phyloP scores from a whole-genome alignment of 2,797 vertebrate genomes.

The Pangasius sanitwongsei region DNA sequence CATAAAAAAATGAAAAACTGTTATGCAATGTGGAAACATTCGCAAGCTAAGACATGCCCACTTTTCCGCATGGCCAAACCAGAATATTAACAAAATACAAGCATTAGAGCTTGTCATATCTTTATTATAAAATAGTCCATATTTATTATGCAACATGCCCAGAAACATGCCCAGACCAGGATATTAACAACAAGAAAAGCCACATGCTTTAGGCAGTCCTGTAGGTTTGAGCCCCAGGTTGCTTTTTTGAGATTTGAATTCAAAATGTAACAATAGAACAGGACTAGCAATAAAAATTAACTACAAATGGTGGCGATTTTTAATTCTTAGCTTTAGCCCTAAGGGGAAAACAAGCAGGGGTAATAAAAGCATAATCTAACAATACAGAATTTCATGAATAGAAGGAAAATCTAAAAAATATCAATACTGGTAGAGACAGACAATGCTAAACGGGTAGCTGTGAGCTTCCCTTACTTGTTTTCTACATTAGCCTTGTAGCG shows the following conservation, averaged over 20 bases:
- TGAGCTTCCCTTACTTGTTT: neutral
- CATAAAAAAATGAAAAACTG: too few relatives aligned
- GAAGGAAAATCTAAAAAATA: neutral
- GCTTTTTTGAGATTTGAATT: neutral
- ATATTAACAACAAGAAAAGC: neutral
- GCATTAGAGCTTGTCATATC: neutral
- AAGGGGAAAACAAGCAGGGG: neutral
- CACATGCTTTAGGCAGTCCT: neutral
- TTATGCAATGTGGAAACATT: too few relatives aligned
- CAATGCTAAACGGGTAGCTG: neutral
- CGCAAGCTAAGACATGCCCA: too few relatives aligned
- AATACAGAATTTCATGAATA: neutral
- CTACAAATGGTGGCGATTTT: neutral
- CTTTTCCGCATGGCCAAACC: too few relatives aligned
- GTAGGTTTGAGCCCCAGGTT: neutral
- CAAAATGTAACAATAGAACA: neutral
- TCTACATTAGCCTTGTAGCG: neutral
- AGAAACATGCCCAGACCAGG: too few relatives aligned
- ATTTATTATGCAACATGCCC: too few relatives aligned
- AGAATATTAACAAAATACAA: neutral
- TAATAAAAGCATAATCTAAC: neutral
- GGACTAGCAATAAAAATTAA: neutral
- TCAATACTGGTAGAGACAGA: neutral
- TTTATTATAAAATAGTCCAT: too few relatives aligned
- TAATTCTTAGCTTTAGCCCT: neutral